phyloP scores from a whole-genome alignment of 2,888 invertebrate species.

The Cotesia congregata region DNA sequence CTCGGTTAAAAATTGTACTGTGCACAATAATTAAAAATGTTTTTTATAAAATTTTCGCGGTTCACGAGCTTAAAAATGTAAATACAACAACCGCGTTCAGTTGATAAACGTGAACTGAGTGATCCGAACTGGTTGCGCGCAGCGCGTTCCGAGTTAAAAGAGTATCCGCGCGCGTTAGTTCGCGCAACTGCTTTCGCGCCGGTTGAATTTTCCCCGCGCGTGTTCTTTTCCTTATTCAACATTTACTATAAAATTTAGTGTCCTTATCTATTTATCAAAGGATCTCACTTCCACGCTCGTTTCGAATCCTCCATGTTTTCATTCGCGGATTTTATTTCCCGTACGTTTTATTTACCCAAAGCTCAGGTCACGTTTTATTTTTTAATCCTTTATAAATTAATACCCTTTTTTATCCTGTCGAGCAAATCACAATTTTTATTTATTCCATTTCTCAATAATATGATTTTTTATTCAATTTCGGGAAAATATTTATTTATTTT shows the following conservation, averaged over 20 bases:
- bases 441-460: neutral
- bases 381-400: neutral
- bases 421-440: neutral
- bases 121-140: slow-evolving; percentile 22
- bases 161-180: slow-evolving; percentile 47
- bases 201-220: slow-evolving; percentile 39
- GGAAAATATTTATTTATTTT: neutral
- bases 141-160: slow-evolving; percentile 47
- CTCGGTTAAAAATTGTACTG: no score
- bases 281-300: slow-evolving; percentile 21
- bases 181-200: slow-evolving; percentile 47
- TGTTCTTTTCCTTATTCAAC: slow-evolving; percentile 7
- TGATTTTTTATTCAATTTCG: neutral
- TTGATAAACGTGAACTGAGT: slow-evolving; percentile 51
- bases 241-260: neutral
- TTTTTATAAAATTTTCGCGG: slow-evolving; percentile 42
- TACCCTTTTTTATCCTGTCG: neutral
- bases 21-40: slow-evolving; percentile 9
- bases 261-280: slow-evolving; percentile 19
- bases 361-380: neutral
- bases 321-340: slow-evolving; percentile 1
- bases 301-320: neutral
- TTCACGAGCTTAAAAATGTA: slow-evolving; percentile 8
- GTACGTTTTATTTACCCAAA: neutral
- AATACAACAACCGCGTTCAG: slow-evolving; percentile 42